Conservation (phyloP, 1,140 invertebrate genomes). For the Trachymyrmex cornetzi region DNA sequence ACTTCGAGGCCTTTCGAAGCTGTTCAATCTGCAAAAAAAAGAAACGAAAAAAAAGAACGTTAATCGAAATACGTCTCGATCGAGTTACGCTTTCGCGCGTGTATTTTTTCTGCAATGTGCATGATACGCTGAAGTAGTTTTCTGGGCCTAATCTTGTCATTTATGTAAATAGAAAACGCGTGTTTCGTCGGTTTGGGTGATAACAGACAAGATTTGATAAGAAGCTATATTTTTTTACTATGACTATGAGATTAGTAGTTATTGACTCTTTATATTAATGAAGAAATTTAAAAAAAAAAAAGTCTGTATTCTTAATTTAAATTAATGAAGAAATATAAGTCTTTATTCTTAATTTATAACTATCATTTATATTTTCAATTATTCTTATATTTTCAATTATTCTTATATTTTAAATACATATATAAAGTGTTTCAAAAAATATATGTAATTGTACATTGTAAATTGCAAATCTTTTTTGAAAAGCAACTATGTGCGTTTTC, state of each 20-base stretch:
- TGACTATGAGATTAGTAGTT: neutral
- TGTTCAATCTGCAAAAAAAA: conserved; percentile 91
- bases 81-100: conserved; percentile 63
- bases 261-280: neutral
- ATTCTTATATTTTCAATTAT: neutral
- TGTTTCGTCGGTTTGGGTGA: neutral
- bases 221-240: neutral
- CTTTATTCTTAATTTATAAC: neutral
- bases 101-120: conserved; percentile 26
- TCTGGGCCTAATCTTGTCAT: conserved; percentile 36
- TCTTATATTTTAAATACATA: neutral
- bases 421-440: no score
- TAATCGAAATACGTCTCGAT: conserved; percentile 39
- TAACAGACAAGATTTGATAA: conserved; percentile 18
- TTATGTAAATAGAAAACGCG: neutral
- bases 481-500: no score
- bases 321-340: neutral
- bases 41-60: neutral
- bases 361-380: neutral
- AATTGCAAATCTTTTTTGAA: no score
- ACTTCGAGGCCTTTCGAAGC: conserved; percentile 92
- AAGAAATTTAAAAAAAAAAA: no score
- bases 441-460: no score
- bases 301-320: neutral
- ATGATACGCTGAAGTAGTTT: conserved; percentile 46